Evolutionary conservation across 2,888 invertebrate genomes (phyloP).

Genomic region (Toxonevra muliebris): DNA sequence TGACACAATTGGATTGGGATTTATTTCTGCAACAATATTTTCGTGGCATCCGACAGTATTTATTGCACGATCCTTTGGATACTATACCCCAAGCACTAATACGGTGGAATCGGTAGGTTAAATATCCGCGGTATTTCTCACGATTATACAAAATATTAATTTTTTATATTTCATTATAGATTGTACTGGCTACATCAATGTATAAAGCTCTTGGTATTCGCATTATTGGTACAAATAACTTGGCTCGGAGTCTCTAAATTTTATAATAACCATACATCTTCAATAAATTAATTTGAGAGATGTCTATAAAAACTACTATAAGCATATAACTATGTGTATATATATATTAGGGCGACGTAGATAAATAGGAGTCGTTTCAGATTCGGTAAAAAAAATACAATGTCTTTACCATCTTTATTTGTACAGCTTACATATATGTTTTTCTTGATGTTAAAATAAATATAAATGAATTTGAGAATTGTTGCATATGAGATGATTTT

Average conservation of each 20-base stretch:
- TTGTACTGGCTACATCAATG: constrained; percentile 66
- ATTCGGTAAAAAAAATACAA: too few relatives aligned
- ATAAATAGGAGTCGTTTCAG: too few relatives aligned
- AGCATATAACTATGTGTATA: too few relatives aligned
- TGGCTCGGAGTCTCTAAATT: constrained; percentile 46
- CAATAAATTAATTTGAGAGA: constrained; percentile 6
- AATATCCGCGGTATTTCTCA: constrained; percentile 32
- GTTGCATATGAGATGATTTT: too few relatives aligned
- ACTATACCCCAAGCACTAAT: constrained; percentile 76
- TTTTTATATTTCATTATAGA: constrained; percentile 51
- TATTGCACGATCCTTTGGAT: constrained; percentile 82
- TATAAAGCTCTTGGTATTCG: constrained; percentile 60
- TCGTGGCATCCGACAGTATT: constrained; percentile 77
- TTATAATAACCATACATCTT: constrained; percentile 1
- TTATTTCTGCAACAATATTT: constrained; percentile 73
- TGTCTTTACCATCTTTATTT: too few relatives aligned
- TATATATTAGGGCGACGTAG: too few relatives aligned
- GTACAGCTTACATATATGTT: too few relatives aligned
- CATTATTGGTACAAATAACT: constrained; percentile 43
- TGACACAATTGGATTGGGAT: constrained; percentile 79
- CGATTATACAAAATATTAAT: constrained; percentile 47
- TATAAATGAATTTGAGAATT: too few relatives aligned
- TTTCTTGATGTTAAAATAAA: too few relatives aligned
- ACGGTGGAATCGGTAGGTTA: constrained; percentile 67
- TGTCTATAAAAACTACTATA: constrained; percentile 7